phyloP scores from a whole-genome alignment of 2,888 invertebrate species.

The Hyppa rectilinea region DNA sequence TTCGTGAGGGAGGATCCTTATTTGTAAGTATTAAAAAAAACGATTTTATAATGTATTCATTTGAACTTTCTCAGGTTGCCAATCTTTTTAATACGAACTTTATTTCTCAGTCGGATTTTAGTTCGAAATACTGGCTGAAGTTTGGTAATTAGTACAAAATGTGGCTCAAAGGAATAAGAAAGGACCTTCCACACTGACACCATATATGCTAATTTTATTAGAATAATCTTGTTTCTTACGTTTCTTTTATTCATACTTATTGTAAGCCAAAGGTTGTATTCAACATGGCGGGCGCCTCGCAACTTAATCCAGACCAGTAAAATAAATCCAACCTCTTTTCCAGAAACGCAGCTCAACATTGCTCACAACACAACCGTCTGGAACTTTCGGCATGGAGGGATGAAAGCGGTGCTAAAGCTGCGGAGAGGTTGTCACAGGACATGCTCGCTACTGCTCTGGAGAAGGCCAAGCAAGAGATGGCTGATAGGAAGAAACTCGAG shows the following conservation, averaged over 20 bases:
- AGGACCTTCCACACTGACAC: not conserved
- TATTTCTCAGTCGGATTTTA: too few species aligned
- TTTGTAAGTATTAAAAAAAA: conserved; percentile 91
- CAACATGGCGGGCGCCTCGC: not conserved
- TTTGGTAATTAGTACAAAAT: too few species aligned
- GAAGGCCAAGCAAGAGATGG: conserved; percentile 94
- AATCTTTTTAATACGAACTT: too few species aligned
- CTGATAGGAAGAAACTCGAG: conserved; percentile 94
- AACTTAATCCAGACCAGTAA: not conserved
- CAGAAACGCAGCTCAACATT: conserved; percentile 94
- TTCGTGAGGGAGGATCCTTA: conserved; percentile 96
- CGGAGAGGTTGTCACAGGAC: conserved; percentile 93
- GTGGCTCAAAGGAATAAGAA: not conserved
- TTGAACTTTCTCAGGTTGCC: too few species aligned
- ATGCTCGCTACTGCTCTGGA: conserved; percentile 94
- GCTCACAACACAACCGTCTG: conserved; percentile 93
- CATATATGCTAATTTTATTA: not conserved
- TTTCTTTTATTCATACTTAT: too few species aligned
- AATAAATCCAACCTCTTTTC: not conserved
- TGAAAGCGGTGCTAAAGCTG: conserved; percentile 90
- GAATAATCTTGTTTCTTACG: not conserved
- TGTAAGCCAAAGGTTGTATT: not conserved
- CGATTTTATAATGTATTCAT: too few species aligned
- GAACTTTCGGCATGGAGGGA: conserved; percentile 94
- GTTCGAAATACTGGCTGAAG: too few species aligned